Evolutionary conservation across 2,797 vertebrate species (phyloP), one percentile per base, ranked within the genome.

Genomic region (Catharus ustulatus): DNA sequence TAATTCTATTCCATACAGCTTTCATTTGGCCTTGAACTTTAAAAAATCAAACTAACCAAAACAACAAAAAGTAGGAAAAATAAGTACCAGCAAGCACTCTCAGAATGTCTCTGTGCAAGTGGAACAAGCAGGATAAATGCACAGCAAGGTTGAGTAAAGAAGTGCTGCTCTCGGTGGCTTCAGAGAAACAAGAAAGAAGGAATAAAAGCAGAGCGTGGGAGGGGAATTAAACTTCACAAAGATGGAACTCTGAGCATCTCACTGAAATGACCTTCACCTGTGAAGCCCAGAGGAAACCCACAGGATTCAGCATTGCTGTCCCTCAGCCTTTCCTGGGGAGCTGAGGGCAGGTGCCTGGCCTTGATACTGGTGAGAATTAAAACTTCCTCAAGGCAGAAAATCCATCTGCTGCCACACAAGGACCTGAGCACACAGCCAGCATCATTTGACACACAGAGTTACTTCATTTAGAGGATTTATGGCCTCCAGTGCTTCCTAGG

Each of bases 391-490:
- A 38, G 74, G 42, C 36, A 34, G 63, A 54, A 62, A 58, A 63
- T 9, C 43, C 59, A 24, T 62, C 54, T 1, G 3, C 66, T 66
- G 89, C 81, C 49, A 40, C 13, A 3, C 3, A 2, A 29, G 61
- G 55, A 30, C 69, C 67, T 10, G 94, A 84, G 63, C 26, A 16
- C 59, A 9, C 55, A 49, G 83, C 79, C 16, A 7, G 2, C 55
- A 13, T 57, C 7, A 7, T 74, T 24, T 32, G 79, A 84, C 75
- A 34, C 36, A 17, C 76, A 74, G 74, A 52, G 63, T 95, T 94
- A 95, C 96, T 85, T 85, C 15, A 90, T 91, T 94, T 94, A 64
- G 85, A 67, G 95, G 87, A 87, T 91, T 96, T 84, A 77, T 84
- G 85, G 71, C 79, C 74, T 68, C 73, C 45, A 74, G 86, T 5